These are phyloP conservation scores for Helostoma temminkii DNA, from an alignment of 2,797 vertebrate species.

Conservation along the genomic window DNA sequence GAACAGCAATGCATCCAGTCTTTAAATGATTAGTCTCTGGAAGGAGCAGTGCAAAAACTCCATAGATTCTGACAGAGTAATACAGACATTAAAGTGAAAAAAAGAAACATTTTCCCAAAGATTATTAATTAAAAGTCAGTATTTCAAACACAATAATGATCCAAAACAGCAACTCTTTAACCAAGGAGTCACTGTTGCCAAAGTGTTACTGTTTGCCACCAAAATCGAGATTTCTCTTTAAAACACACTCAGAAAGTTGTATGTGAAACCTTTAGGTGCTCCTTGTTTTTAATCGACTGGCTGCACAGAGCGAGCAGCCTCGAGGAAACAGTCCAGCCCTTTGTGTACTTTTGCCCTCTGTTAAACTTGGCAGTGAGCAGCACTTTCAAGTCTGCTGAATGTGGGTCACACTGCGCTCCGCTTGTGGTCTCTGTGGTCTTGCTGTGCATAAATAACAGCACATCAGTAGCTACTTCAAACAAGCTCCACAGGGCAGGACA, in stretches of 20 bases:
- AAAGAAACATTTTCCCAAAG: too few relatives aligned
- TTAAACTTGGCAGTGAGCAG: conserved; percentile 69
- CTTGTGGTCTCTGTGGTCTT: conserved; percentile 76
- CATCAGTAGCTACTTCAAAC: conserved; percentile 74
- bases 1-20: too few relatives aligned
- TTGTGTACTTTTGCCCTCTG: conserved; percentile 73
- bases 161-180: too few relatives aligned
- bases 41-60: too few relatives aligned
- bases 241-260: neutral
- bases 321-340: conserved; percentile 63
- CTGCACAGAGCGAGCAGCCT: conserved; percentile 23
- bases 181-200: too few relatives aligned
- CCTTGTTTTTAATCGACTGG: conserved; percentile 6
- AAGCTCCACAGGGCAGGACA: conserved; percentile 58
- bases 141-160: too few relatives aligned
- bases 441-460: conserved; percentile 77
- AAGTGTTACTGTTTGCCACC: too few relatives aligned
- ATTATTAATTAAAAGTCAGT: too few relatives aligned
- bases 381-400: conserved; percentile 75
- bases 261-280: conserved; percentile 21
- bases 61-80: too few relatives aligned
- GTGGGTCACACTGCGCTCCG: conserved; percentile 71
- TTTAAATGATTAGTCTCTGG: too few relatives aligned
- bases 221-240: neutral
- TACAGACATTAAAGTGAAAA: too few relatives aligned